These are phyloP conservation scores for Phymastichus coffea DNA, from an alignment of 1,140 invertebrate genomes.

Conservation along the genomic window DNA sequence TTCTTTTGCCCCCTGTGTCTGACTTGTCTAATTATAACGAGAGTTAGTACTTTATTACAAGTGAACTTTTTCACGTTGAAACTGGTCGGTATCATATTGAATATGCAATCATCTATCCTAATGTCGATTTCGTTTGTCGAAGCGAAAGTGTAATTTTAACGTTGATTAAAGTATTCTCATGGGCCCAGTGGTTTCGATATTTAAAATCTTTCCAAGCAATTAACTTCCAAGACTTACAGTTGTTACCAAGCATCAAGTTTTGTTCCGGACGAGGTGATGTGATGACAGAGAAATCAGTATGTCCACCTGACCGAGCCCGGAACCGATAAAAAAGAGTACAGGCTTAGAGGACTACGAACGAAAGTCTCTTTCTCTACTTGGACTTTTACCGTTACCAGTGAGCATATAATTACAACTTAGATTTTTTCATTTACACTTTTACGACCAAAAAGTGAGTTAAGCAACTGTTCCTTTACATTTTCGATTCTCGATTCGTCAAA, in stretches of 20 bases:
- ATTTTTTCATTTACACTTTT: conserved; percentile 12
- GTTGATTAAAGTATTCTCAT: conserved; percentile 13
- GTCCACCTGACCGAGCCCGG: conserved; percentile 30
- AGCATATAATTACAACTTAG: conserved; percentile 25
- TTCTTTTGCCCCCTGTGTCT: too few relatives aligned
- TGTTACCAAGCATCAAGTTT: conserved; percentile 18
- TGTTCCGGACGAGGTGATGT: conserved; percentile 42
- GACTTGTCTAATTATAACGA: too few relatives aligned
- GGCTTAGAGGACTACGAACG: too few relatives aligned
- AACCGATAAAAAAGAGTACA: conserved; percentile 39
- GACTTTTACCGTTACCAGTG: conserved; percentile 25
- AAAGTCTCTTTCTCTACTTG: conserved; percentile 12
- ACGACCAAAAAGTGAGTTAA: conserved; percentile 18
- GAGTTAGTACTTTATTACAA: too few relatives aligned
- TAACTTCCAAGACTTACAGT: conserved; percentile 13
- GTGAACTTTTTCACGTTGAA: too few relatives aligned
- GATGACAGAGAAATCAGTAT: conserved; percentile 43
- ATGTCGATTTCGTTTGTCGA: conserved; percentile 11
- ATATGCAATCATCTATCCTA: too few relatives aligned
- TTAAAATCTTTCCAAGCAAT: conserved; percentile 21
- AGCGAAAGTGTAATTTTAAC: not conserved
- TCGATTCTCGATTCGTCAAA: conserved; percentile 1
- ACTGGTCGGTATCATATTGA: too few relatives aligned
- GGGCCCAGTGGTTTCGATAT: conserved; percentile 4
- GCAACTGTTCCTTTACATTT: conserved; percentile 20